Conservation (phyloP, 2,888 invertebrate species). For the Nomada flava region DNA sequence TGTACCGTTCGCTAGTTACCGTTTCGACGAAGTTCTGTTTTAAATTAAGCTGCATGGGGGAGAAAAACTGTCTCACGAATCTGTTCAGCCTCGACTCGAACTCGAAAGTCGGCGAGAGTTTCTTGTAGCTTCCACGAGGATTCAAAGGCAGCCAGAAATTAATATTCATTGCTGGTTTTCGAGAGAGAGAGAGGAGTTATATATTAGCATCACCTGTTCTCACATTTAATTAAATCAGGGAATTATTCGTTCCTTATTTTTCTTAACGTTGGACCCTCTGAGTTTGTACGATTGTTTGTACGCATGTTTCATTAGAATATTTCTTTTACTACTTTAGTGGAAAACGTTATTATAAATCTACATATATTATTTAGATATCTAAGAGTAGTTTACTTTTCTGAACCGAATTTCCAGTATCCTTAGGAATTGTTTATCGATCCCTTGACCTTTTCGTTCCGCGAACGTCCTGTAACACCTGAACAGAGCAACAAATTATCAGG, state of each 20-base stretch:
- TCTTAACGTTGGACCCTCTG: too few relatives aligned
- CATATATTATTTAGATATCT: too few relatives aligned
- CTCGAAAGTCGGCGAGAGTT: background rate
- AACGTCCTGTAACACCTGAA: background rate
- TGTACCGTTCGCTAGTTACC: background rate
- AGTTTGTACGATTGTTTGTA: too few relatives aligned
- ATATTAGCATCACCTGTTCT: background rate
- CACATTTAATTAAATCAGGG: background rate
- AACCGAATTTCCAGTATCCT: too few relatives aligned
- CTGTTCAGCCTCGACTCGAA: constrained; percentile 11
- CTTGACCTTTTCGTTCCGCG: too few relatives aligned
- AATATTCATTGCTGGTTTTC: background rate
- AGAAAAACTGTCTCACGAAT: constrained; percentile 28
- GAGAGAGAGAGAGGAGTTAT: background rate
- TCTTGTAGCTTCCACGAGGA: background rate
- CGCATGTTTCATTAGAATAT: too few relatives aligned
- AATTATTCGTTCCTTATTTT: too few relatives aligned
- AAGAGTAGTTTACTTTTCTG: too few relatives aligned
- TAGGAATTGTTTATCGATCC: too few relatives aligned
- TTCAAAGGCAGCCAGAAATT: background rate
- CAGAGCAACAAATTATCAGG: background rate
- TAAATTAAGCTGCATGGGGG: constrained; percentile 55
- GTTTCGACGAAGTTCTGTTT: constrained; percentile 47
- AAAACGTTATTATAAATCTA: too few relatives aligned
- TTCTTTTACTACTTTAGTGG: too few relatives aligned